Evolutionary conservation across 2,888 invertebrate species (phyloP).

Genomic region (Leptopilina syphax): DNA sequence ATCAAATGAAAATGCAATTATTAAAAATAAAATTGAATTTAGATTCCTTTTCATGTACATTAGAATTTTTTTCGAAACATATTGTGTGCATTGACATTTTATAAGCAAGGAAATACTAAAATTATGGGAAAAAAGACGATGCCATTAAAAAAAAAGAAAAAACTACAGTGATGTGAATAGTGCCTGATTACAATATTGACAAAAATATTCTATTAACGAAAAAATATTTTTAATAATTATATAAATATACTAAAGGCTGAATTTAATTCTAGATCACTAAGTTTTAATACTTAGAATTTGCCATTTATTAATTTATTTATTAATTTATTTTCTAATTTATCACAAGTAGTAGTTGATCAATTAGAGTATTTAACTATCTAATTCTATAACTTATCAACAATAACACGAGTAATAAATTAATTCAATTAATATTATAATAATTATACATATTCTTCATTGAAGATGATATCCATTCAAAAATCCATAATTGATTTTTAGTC

Average conservation of each 20-base stretch:
- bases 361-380: conserved; percentile 24
- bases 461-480: too few relatives aligned
- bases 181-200: conserved; percentile 21
- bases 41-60: conserved; percentile 13
- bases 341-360: conserved; percentile 4
- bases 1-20: neutral
- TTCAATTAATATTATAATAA: neutral
- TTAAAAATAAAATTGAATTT: neutral
- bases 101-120: conserved; percentile 25
- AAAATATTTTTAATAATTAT: conserved; percentile 9
- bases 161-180: conserved; percentile 15
- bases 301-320: conserved; percentile 33
- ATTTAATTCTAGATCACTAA: conserved; percentile 19
- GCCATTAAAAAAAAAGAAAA: neutral
- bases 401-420: conserved; percentile 1
- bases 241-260: conserved; percentile 37
- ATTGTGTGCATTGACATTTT: conserved; percentile 37
- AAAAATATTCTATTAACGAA: neutral
- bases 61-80: conserved; percentile 1
- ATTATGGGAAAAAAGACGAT: conserved; percentile 22
- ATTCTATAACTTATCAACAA: neutral
- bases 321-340: conserved; percentile 21
- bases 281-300: conserved; percentile 20
- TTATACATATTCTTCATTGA: too few relatives aligned
- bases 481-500: too few relatives aligned